Evolutionary conservation across 30 jellyfish, hydroid and myxozoan genomes (phyloP).

Genomic region (Pseudorhiza aurosa): DNA sequence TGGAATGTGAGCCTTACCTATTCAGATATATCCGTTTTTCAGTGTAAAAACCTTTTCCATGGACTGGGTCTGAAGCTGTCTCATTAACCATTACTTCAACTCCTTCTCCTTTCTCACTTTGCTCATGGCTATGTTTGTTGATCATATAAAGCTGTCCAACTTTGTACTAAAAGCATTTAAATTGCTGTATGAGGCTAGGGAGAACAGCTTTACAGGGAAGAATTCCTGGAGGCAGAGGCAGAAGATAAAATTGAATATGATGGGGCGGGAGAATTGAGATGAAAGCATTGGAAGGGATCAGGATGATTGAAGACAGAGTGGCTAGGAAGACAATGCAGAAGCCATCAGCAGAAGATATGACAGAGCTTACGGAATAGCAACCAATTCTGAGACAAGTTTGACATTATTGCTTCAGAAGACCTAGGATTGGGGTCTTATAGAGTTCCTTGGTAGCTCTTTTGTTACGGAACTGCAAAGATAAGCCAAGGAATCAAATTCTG

Average conservation of each 20-base stretch:
- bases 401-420: too few species aligned
- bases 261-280: neutral
- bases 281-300: too few species aligned
- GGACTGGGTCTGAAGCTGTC: conserved; percentile 64
- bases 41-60: conserved; percentile 94
- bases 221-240: neutral
- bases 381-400: too few species aligned
- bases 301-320: too few species aligned
- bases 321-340: neutral
- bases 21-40: conserved; percentile 93
- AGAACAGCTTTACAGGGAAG: neutral
- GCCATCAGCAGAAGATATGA: too few species aligned
- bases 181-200: too few species aligned
- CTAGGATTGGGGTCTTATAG: too few species aligned
- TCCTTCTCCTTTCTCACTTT: conserved; percentile 99
- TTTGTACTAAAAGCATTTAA: conserved; percentile 76
- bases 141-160: conserved; percentile 98
- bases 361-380: too few species aligned
- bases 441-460: too few species aligned
- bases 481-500: too few species aligned
- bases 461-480: too few species aligned
- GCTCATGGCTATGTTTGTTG: conserved; percentile 98
- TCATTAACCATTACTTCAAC: conserved; percentile 94
- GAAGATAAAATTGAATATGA: neutral
- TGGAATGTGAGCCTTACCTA: conserved; percentile 90